phyloP scores from a whole-genome alignment of 2,888 invertebrate species.

The Parnassius smintheus region DNA sequence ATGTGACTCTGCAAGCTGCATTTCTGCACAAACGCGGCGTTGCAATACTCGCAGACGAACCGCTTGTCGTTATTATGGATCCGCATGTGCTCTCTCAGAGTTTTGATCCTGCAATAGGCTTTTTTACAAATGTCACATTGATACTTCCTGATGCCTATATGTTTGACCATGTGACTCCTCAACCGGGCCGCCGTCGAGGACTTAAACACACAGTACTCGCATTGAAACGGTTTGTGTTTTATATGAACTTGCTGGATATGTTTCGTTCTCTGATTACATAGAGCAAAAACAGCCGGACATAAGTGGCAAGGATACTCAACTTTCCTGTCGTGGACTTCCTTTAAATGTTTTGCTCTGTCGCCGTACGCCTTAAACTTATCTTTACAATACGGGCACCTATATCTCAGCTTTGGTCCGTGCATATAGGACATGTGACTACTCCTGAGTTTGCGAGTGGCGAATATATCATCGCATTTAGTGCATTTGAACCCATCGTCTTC shows the following conservation, averaged over 20 bases:
- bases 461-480: conserved; percentile 53
- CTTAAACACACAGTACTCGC: conserved; percentile 52
- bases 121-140: conserved; percentile 73
- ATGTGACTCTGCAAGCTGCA: conserved; percentile 68
- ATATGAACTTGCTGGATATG: conserved; percentile 65
- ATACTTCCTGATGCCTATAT: conserved; percentile 52
- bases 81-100: conserved; percentile 62
- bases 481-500: conserved; percentile 46
- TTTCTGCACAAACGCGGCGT: conserved; percentile 65
- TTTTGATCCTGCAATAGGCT: conserved; percentile 55
- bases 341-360: conserved; percentile 52
- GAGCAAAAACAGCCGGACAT: conserved; percentile 59
- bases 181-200: conserved; percentile 57
- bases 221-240: conserved; percentile 53
- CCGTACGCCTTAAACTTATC: conserved; percentile 60
- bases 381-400: conserved; percentile 56
- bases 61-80: conserved; percentile 68
- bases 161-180: conserved; percentile 60
- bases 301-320: conserved; percentile 63
- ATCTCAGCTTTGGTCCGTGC: conserved; percentile 51
- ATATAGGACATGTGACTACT: conserved; percentile 50
- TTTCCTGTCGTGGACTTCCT: conserved; percentile 51
- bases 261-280: conserved; percentile 60
- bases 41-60: conserved; percentile 68
- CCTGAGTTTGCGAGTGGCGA: conserved; percentile 45